Base-by-base conservation (phyloP, 1,140 invertebrate species). In the Rhynchophorus ferrugineus region DNA sequence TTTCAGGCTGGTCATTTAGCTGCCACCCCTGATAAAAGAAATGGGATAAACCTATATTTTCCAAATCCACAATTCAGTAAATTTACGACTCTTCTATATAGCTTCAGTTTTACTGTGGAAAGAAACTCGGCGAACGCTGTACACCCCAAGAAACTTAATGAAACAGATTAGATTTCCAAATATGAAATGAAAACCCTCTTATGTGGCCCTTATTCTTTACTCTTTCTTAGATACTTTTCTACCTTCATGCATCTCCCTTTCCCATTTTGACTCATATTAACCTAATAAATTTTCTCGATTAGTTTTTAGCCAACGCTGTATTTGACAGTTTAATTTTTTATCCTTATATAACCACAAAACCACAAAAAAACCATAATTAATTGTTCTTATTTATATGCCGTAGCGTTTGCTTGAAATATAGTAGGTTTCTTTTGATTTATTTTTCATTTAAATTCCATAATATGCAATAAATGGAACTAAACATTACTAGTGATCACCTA, bases 41-140 rank as follows among this genome's bases (percentile, higher is more conserved):
- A 59, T 53, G 57, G 55, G 57, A 61, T 59, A 59, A 61, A 61
- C 54, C 57, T 61, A 61, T 59, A 61, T 57, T 59, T 59, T 61
- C 57, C 50, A 61, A 59, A 59, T 61, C 60, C 60, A 61, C 60
- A 61, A 57, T 59, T 61, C 53, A 58, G 53, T 51, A 54, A 61
- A 61, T 61, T 61, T 61, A 61, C 59, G 59, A 59, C 54, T 49
- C 50, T 39, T 47, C 48, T 58, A 58, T 54, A 53, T 48, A 56
- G 49, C 46, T 53, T 54, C 49, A 39, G 49, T 49, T 47, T 44
- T 38, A 35, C 38, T 45, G 49, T 42, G 41, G 49, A 57, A 57
- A 53, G 44, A 49, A 39, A 39, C 37, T 39, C 7, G 17, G 19
- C 37, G 37, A 39, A 45, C 49, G 49, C 46, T 48, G 51, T 57